Conservation (phyloP, 2,797 vertebrate species). For the Malacoraja senta region DNA sequence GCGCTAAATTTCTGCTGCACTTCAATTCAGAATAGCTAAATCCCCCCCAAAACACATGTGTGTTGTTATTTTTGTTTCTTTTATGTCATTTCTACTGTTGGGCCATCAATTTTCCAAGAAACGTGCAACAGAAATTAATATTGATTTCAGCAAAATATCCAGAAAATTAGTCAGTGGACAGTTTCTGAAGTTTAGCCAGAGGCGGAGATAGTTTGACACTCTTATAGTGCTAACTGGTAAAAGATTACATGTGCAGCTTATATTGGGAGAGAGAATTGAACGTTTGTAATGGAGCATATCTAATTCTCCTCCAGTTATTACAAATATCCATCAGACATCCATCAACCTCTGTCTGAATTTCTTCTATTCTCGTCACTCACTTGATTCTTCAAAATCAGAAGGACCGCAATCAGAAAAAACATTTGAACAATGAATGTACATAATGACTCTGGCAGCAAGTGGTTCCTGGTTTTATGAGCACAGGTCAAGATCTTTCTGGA, state of each 20-base stretch:
- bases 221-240: background rate
- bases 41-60: too few relatives aligned
- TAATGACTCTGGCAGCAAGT: background rate
- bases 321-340: background rate
- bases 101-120: background rate
- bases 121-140: background rate
- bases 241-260: background rate
- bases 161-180: background rate
- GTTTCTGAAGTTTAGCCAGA: background rate
- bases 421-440: background rate
- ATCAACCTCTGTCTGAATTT: background rate
- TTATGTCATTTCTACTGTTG: too few relatives aligned
- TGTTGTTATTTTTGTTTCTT: too few relatives aligned
- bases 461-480: background rate
- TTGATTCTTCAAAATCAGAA: background rate
- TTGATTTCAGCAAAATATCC: background rate
- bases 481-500: background rate
- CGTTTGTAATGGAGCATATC: background rate
- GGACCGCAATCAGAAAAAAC: background rate
- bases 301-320: background rate
- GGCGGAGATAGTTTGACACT: background rate
- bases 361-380: background rate
- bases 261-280: background rate
- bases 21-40: too few relatives aligned
- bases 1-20: too few relatives aligned